Conservation (phyloP, 2,797 vertebrate genomes). For the Lepus townsendii region DNA sequence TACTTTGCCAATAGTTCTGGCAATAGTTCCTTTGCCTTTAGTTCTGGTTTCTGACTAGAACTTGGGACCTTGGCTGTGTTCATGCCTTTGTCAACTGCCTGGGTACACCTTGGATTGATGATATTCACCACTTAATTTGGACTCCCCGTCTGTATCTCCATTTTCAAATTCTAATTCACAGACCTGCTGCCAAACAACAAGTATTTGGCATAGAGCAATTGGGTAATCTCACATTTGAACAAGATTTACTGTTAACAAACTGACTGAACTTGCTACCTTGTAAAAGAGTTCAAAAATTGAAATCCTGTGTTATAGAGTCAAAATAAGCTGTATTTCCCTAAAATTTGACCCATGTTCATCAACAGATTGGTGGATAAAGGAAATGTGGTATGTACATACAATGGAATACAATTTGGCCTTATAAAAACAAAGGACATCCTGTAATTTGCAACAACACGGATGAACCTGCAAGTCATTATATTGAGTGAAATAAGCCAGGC, state of each 20-base stretch:
- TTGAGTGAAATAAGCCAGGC: no score
- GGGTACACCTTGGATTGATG: neutral
- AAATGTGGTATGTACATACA: no score
- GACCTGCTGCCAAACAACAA: constrained; percentile 14
- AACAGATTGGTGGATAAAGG: no score
- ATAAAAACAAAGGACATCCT: no score
- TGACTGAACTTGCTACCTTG: neutral
- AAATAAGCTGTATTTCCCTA: constrained; percentile 34
- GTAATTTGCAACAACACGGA: no score
- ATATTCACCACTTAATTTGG: constrained; percentile 42
- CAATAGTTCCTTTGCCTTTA: neutral
- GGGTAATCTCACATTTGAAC: constrained; percentile 7
- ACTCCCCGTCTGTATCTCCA: neutral
- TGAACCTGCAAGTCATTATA: no score
- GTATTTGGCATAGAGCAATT: neutral
- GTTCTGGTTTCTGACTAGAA: neutral
- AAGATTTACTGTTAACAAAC: constrained; percentile 21
- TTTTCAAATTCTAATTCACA: constrained; percentile 32
- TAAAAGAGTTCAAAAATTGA: constrained; percentile 29
- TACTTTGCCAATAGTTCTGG: neutral
- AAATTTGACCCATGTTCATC: neutral
- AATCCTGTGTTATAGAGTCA: neutral
- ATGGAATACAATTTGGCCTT: no score
- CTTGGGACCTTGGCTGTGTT: neutral
- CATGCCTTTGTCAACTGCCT: neutral